Percentiles rank a stretch among this genome's conserved stretches.
Conservation (phyloP, 2,113 vertebrate species). For the Nymphicus hollandicus region DNA sequence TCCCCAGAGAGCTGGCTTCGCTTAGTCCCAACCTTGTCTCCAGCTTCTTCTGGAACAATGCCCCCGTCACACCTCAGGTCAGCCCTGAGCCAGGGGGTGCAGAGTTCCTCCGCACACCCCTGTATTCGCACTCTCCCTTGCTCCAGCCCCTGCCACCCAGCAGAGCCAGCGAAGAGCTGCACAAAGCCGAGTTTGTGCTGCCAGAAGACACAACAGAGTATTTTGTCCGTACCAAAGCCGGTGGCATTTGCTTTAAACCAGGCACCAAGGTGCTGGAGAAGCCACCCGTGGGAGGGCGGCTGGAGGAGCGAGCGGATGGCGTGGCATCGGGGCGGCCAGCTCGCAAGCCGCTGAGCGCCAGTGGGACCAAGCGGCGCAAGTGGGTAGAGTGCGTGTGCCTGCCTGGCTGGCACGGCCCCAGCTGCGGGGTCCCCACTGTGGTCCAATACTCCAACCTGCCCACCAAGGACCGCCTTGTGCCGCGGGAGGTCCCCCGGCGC, state of each 20-base stretch:
- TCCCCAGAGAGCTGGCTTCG: slow-evolving; percentile 92
- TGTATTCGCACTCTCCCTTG: slow-evolving; percentile 73
- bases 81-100: slow-evolving; percentile 79
- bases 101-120: slow-evolving; percentile 71
- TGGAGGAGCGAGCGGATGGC: slow-evolving; percentile 35
- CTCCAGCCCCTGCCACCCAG: slow-evolving; percentile 69
- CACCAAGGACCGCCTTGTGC: slow-evolving; percentile 92
- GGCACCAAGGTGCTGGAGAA: slow-evolving; percentile 90
- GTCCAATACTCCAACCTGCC: slow-evolving; percentile 97
- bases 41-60: slow-evolving; percentile 97
- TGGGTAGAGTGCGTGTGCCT: slow-evolving; percentile 94
- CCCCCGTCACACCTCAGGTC: slow-evolving; percentile 78
- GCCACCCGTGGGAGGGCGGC: slow-evolving; percentile 38
- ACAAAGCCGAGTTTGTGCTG: slow-evolving; percentile 80
- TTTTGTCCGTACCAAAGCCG: slow-evolving; percentile 91
- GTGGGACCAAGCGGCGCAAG: slow-evolving; percentile 72
- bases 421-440: slow-evolving; percentile 95
- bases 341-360: slow-evolving; percentile 48
- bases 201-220: slow-evolving; percentile 83
- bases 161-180: slow-evolving; percentile 73
- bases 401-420: slow-evolving; percentile 95
- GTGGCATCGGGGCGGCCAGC: neutral
- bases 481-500: slow-evolving; percentile 82
- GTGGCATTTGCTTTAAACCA: slow-evolving; percentile 89
- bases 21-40: slow-evolving; percentile 96